Evolutionary conservation across 2,113 vertebrate genomes (phyloP).

Genomic region (Variabilichromis moorii): DNA sequence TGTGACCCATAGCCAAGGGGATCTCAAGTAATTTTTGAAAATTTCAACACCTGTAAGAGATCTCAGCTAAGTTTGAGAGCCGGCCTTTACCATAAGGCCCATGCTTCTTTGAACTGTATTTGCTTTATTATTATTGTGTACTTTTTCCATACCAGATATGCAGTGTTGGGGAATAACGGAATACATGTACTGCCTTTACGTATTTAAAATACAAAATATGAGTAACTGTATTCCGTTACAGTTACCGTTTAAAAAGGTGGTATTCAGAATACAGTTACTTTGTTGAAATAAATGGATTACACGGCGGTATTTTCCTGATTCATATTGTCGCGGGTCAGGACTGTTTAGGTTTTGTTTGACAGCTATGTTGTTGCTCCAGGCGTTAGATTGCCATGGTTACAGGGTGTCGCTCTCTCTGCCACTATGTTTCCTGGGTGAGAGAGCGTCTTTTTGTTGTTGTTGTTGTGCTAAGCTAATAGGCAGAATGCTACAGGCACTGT

Average conservation of each 20-base stretch:
- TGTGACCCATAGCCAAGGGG: not conserved
- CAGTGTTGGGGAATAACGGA: not conserved
- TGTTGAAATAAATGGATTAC: not conserved
- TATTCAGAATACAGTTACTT: not conserved
- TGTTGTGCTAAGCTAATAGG: not conserved
- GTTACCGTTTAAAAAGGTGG: not conserved
- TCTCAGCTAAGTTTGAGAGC: not conserved
- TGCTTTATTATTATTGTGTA: not conserved
- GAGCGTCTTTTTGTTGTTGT: not conserved
- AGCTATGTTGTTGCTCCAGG: fast-evolving
- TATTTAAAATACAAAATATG: not conserved
- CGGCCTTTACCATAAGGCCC: not conserved
- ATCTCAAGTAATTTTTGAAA: not conserved
- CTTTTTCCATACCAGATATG: not conserved
- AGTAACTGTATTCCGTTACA: not conserved
- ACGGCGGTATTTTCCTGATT: fast-evolving
- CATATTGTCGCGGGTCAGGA: fast-evolving
- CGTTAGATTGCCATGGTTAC: not conserved
- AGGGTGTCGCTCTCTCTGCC: not conserved
- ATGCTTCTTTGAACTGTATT: not conserved
- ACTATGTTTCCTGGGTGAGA: not conserved
- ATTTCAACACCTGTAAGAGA: not conserved
- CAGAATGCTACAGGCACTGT: fast-evolving
- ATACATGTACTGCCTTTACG: not conserved
- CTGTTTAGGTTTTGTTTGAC: not conserved